Evolutionary conservation across 53 echinoderm and acorn worm species (phyloP).

Genomic region (Patiria pectinifera): DNA sequence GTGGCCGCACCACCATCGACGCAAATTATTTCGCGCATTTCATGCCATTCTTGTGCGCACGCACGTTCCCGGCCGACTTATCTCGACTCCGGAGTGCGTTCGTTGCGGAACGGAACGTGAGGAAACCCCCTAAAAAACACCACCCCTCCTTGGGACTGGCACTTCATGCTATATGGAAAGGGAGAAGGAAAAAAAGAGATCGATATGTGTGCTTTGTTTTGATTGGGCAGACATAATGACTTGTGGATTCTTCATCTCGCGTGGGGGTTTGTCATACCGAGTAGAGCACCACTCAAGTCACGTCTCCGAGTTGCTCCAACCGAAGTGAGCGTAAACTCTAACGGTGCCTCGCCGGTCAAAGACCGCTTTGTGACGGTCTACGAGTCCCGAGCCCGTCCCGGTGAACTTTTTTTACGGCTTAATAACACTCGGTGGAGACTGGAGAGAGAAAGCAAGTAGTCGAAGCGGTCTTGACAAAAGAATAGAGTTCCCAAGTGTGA

Average conservation of each 20-base stretch:
- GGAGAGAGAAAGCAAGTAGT: not conserved
- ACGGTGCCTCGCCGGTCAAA: slow-evolving; percentile 32
- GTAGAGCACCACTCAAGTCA: slow-evolving; percentile 34
- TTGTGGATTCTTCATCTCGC: slow-evolving; percentile 26
- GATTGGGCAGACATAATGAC: slow-evolving; percentile 47
- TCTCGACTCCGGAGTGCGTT: slow-evolving; percentile 2
- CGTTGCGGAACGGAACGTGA: slow-evolving; percentile 49
- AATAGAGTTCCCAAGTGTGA: not conserved
- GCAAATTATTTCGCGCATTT: slow-evolving; percentile 13
- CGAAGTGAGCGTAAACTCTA: slow-evolving; percentile 32
- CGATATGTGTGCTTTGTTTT: slow-evolving; percentile 44
- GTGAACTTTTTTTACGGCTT: slow-evolving; percentile 38
- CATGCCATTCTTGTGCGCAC: slow-evolving; percentile 17
- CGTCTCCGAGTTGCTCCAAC: slow-evolving; percentile 1
- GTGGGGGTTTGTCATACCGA: not conserved
- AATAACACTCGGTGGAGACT: not conserved
- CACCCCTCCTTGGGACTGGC: not conserved
- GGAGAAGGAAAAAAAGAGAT: not conserved
- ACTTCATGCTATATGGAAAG: not conserved
- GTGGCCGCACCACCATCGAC: not conserved
- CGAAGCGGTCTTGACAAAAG: not conserved
- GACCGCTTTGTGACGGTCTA: slow-evolving; percentile 29
- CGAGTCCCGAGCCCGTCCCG: not conserved
- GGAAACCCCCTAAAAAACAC: slow-evolving; percentile 58
- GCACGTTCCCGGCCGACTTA: slow-evolving; percentile 35